These are phyloP conservation scores for Gymnothorax javanicus DNA, from an alignment of 2,797 vertebrate genomes.

Conservation along the genomic window DNA sequence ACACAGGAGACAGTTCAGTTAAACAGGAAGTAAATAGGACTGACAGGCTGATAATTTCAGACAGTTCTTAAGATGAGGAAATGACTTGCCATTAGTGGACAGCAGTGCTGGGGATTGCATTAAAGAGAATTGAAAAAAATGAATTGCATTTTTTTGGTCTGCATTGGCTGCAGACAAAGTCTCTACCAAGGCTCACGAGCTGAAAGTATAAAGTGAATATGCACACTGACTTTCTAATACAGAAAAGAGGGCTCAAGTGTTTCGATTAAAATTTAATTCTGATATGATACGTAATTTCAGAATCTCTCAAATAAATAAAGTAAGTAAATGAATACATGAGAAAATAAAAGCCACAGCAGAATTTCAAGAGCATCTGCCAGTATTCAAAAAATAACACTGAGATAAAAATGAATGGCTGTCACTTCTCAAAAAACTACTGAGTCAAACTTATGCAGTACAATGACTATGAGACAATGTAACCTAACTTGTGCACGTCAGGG, in stretches of 20 bases:
- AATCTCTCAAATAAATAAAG: background rate
- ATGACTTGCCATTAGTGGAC: conserved; percentile 23
- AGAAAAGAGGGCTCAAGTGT: background rate
- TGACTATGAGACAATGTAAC: background rate
- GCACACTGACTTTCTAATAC: background rate
- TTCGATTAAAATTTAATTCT: background rate
- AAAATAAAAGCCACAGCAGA: conserved; percentile 47
- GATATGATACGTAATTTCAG: background rate
- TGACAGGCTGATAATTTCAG: conserved; percentile 7
- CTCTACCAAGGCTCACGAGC: background rate
- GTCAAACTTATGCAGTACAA: background rate
- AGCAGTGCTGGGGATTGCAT: conserved; percentile 3
- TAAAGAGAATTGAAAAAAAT: conserved; percentile 4
- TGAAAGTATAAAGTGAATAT: background rate
- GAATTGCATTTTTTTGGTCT: too few species aligned
- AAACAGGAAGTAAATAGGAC: conserved; percentile 31
- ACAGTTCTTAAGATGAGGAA: conserved; percentile 25
- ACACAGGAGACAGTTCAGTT: conserved; percentile 25
- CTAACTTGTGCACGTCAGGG: background rate
- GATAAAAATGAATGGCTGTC: background rate
- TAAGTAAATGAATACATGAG: conserved; percentile 26
- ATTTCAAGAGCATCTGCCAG: conserved; percentile 32
- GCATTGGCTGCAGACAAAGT: background rate
- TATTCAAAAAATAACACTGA: background rate
- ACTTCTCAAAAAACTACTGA: background rate